Percentiles rank a stretch among this genome's conserved stretches.
Evolutionary conservation across 1,140 invertebrate species (phyloP).

Genomic region (Muscidifurax raptorellus): DNA sequence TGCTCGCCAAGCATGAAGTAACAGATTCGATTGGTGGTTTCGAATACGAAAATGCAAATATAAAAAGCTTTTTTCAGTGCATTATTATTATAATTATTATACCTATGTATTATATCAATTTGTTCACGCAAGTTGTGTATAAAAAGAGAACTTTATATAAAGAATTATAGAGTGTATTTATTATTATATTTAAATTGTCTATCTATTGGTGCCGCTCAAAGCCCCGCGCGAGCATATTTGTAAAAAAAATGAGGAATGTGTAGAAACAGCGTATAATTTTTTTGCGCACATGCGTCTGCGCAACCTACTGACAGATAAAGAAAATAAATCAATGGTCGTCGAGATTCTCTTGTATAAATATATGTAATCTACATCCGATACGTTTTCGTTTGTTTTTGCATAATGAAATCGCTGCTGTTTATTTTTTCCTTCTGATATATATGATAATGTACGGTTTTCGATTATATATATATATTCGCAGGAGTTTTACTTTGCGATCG

Average conservation of each 20-base stretch:
- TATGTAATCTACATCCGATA: neutral
- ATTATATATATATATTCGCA: neutral
- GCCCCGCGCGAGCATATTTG: neutral
- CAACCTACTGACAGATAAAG: neutral
- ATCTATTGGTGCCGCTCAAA: slow-evolving; percentile 26
- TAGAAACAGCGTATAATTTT: neutral
- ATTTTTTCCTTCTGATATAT: neutral
- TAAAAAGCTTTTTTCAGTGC: neutral
- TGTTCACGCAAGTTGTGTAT: slow-evolving; percentile 8
- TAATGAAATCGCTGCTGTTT: neutral
- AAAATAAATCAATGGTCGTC: neutral
- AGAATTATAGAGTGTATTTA: slow-evolving; percentile 14
- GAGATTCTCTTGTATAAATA: neutral
- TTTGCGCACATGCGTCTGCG: neutral
- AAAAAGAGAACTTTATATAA: slow-evolving; percentile 3
- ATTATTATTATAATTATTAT: neutral
- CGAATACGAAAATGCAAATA: neutral
- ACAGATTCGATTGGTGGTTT: neutral
- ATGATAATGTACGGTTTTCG: neutral
- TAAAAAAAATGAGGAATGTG: neutral
- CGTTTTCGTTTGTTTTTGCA: neutral
- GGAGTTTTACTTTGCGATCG: neutral
- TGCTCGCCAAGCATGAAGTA: neutral
- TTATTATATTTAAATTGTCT: slow-evolving; percentile 4
- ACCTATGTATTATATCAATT: slow-evolving; percentile 10